Evolutionary conservation across 2,797 vertebrate species (phyloP).

Genomic region (Mormyrops attenuatus): DNA sequence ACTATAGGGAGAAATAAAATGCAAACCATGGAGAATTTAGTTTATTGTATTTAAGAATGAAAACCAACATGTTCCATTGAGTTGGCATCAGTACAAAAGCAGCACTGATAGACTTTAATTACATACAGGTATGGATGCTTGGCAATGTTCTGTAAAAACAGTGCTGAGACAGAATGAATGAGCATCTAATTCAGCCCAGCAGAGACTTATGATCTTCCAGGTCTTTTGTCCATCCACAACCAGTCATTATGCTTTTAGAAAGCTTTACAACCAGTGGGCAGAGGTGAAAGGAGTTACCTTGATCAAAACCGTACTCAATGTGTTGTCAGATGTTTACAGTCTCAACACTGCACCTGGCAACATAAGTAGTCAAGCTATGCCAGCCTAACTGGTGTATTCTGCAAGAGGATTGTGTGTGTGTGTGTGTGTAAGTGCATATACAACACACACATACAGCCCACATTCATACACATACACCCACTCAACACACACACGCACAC

Average conservation of each 20-base stretch:
- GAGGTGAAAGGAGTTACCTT: conserved; percentile 25
- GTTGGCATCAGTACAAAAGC: conserved; percentile 15
- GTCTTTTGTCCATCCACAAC: conserved; percentile 42
- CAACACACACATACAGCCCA: neutral
- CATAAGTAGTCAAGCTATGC: conserved; percentile 45
- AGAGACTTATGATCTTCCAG: conserved; percentile 32
- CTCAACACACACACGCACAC: conserved; percentile 57
- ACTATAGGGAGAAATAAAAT: conserved; percentile 43
- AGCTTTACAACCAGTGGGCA: conserved; percentile 33
- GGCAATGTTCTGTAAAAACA: neutral
- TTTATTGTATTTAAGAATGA: neutral
- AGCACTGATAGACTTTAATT: conserved; percentile 10
- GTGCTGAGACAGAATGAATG: neutral
- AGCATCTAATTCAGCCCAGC: neutral
- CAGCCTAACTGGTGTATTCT: conserved; percentile 44
- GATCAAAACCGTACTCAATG: conserved; percentile 29
- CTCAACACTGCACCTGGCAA: conserved; percentile 57
- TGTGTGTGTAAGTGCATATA: neutral
- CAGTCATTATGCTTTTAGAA: conserved; percentile 54
- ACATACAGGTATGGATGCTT: conserved; percentile 9
- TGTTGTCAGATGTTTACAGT: conserved; percentile 6
- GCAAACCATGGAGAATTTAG: conserved; percentile 24
- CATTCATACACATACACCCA: neutral
- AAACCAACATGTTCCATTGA: conserved; percentile 4
- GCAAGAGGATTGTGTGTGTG: conserved; percentile 46